phyloP scores from a whole-genome alignment of 2,797 vertebrate genomes.

The Falco rusticolus region DNA sequence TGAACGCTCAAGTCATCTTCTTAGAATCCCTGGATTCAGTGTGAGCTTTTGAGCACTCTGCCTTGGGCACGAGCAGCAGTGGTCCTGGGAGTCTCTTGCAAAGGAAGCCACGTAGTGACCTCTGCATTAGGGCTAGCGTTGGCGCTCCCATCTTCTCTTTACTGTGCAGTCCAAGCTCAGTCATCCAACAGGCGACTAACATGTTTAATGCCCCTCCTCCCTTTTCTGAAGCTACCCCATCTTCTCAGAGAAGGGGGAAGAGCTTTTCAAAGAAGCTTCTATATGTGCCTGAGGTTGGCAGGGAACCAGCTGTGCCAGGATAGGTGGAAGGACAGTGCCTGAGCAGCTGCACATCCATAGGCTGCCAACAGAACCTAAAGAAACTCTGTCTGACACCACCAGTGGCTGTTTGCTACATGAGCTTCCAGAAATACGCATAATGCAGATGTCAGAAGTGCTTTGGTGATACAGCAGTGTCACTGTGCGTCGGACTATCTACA shows the following conservation, averaged over 20 bases:
- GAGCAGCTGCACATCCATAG: not conserved
- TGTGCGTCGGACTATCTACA: not conserved
- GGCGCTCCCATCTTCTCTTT: not conserved
- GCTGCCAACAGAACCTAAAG: not conserved
- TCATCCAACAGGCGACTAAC: not conserved
- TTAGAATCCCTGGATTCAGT: not conserved
- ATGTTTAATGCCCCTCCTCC: not conserved
- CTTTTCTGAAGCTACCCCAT: not conserved
- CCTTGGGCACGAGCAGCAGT: not conserved
- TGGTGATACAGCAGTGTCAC: not conserved
- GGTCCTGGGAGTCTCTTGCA: not conserved
- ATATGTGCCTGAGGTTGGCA: not conserved
- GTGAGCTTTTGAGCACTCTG: not conserved
- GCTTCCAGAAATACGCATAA: not conserved
- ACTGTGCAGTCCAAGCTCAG: not conserved
- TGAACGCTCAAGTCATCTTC: not conserved
- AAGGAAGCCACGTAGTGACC: not conserved
- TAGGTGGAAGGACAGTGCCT: not conserved
- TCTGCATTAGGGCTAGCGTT: not conserved
- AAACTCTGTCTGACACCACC: not conserved
- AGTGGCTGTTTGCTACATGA: not conserved
- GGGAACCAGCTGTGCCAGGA: accelerated
- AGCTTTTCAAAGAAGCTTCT: not conserved
- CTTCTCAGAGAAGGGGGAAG: not conserved
- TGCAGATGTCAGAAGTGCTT: not conserved